Conservation (phyloP, 2,113 vertebrate genomes). For the Dipodomys merriami region DNA sequence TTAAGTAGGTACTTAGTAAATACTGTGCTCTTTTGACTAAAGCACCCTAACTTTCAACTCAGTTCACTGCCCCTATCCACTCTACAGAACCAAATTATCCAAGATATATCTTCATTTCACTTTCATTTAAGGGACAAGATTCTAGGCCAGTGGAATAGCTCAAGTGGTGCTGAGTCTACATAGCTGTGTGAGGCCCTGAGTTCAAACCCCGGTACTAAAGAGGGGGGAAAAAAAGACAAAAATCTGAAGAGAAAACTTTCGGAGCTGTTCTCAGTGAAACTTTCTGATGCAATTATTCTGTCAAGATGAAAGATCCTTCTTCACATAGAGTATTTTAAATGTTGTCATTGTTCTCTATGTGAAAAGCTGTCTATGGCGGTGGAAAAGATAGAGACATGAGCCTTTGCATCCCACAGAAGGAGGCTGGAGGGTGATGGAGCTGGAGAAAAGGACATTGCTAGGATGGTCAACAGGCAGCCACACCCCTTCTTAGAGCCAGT, state of each 20-base stretch:
- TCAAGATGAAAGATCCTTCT: background rate
- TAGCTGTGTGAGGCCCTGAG: no score
- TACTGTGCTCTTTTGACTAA: slow-evolving; percentile 22
- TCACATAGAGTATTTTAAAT: background rate
- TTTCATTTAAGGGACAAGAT: background rate
- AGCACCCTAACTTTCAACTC: background rate
- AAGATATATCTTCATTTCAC: slow-evolving; percentile 6
- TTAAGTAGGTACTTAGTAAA: background rate
- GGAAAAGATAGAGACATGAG: background rate
- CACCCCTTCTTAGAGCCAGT: background rate
- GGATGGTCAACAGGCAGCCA: background rate
- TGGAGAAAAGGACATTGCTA: background rate
- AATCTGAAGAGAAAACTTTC: background rate
- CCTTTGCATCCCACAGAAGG: background rate
- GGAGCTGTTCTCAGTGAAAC: background rate
- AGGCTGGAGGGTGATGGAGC: background rate
- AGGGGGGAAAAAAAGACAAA: background rate
- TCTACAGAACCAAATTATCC: background rate
- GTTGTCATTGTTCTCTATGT: background rate
- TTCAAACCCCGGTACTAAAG: no score
- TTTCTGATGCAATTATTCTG: background rate
- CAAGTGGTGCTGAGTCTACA: no score
- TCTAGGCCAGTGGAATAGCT: background rate
- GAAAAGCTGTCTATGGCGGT: background rate
- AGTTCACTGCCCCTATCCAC: background rate